Evolutionary conservation across 37 sponge, comb jelly and placozoan genomes (phyloP).

Genomic region (Axinella damicornis): DNA sequence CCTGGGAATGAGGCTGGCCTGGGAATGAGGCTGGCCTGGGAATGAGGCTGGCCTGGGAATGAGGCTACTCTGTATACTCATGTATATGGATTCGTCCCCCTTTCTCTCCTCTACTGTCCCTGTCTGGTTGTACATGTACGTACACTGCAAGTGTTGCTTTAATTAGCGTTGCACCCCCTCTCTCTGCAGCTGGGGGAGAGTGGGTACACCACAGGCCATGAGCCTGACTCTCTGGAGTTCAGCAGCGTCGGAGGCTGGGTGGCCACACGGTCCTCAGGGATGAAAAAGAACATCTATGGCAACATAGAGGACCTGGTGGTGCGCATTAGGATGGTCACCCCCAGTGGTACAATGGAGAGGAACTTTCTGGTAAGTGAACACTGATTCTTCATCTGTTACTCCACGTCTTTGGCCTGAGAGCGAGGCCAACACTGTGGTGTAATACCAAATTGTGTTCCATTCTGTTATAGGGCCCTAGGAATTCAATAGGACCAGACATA

Average conservation of each 20-base stretch:
- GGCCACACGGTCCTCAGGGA: constrained; percentile 93
- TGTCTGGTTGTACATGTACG: no score
- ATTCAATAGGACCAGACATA: constrained; percentile 94
- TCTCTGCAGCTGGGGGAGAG: constrained; percentile 68
- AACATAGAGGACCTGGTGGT: constrained; percentile 97
- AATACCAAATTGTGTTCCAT: no score
- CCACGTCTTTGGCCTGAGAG: no score
- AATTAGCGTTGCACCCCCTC: no score
- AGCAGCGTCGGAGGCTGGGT: constrained; percentile 97
- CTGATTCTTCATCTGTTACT: no score
- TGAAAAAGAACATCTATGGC: constrained; percentile 99
- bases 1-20: no score
- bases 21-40: no score
- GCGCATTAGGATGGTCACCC: constrained; percentile 85
- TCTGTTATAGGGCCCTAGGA: constrained; percentile 92
- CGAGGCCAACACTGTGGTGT: background rate
- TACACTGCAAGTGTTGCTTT: no score
- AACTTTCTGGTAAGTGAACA: constrained; percentile 59
- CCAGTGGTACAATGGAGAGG: constrained; percentile 84
- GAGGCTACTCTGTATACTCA: no score
- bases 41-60: no score
- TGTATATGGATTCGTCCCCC: no score
- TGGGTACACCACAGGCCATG: constrained; percentile 92
- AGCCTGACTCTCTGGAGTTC: constrained; percentile 96
- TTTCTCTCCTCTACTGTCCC: no score